These are phyloP conservation scores for Periophthalmodon schlosseri DNA, from an alignment of 2,113 vertebrate genomes.

Conservation along the genomic window DNA sequence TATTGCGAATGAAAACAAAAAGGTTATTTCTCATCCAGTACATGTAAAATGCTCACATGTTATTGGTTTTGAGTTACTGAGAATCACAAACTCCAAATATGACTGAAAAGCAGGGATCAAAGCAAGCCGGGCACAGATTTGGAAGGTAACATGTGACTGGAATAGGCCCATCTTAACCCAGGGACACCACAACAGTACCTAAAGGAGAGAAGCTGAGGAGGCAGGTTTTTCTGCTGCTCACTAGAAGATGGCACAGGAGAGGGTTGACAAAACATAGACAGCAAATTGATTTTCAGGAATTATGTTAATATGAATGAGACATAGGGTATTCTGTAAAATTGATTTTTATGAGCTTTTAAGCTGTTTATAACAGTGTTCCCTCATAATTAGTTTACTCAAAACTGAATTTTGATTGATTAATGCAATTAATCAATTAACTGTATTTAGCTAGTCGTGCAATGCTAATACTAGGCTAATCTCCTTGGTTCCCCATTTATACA, in stretches of 20 bases:
- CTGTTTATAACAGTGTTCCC: no score
- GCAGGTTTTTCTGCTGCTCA: neutral
- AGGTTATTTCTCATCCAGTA: no score
- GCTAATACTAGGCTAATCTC: conserved; percentile 1
- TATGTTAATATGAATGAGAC: neutral
- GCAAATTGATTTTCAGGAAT: neutral
- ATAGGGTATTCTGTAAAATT: no score
- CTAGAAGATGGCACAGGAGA: neutral
- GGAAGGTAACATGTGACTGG: neutral
- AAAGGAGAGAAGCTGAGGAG: neutral
- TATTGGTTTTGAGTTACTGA: no score
- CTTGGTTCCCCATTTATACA: conserved; percentile 18
- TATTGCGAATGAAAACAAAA: no score
- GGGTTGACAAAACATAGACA: neutral
- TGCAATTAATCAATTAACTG: no score
- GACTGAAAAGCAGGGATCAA: neutral
- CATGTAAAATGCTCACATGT: no score
- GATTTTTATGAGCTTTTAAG: no score
- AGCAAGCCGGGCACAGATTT: neutral
- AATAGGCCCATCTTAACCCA: neutral
- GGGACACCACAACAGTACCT: neutral
- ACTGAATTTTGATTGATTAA: no score
- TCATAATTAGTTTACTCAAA: no score
- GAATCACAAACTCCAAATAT: no score
- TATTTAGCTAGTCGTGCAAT: neutral